These are phyloP conservation scores for Rugalucina vietnamica DNA, from an alignment of 2,888 invertebrate genomes.

Conservation along the genomic window DNA sequence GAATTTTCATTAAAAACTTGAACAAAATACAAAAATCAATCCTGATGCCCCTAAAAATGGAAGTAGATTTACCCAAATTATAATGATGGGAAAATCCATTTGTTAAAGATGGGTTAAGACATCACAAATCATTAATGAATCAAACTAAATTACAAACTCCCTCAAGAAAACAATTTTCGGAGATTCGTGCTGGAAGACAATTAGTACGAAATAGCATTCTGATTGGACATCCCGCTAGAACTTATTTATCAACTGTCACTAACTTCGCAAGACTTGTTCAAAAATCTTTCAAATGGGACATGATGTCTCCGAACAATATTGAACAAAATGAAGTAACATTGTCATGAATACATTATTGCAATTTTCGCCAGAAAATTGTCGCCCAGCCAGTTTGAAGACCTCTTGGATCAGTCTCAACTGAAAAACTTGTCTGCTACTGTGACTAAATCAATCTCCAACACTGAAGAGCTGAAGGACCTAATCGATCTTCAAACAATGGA, in stretches of 20 bases:
- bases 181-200: conserved; percentile 16
- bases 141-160: conserved; percentile 21
- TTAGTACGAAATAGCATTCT: conserved; percentile 12
- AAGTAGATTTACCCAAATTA: no score
- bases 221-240: conserved; percentile 6
- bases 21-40: no score
- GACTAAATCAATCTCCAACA: conserved; percentile 37
- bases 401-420: conserved; percentile 22
- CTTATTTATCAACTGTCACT: conserved; percentile 25
- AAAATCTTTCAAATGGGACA: conserved; percentile 8
- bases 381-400: conserved; percentile 33
- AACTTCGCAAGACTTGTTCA: conserved; percentile 7
- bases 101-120: no score
- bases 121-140: conserved; percentile 23
- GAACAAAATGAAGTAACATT: conserved; percentile 9
- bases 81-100: no score
- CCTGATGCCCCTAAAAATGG: no score
- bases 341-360: not conserved
- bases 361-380: conserved; percentile 40
- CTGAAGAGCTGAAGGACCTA: conserved; percentile 36
- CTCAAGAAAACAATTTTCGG: conserved; percentile 15
- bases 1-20: no score
- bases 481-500: conserved; percentile 39
- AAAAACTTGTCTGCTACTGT: conserved; percentile 22
- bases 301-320: conserved; percentile 12